A percentile compares a stretch with the other conserved stretches of the same genome.
These are phyloP conservation scores for Eucera pruinosa DNA, from an alignment of 2,888 invertebrate genomes.

Conservation along the genomic window DNA sequence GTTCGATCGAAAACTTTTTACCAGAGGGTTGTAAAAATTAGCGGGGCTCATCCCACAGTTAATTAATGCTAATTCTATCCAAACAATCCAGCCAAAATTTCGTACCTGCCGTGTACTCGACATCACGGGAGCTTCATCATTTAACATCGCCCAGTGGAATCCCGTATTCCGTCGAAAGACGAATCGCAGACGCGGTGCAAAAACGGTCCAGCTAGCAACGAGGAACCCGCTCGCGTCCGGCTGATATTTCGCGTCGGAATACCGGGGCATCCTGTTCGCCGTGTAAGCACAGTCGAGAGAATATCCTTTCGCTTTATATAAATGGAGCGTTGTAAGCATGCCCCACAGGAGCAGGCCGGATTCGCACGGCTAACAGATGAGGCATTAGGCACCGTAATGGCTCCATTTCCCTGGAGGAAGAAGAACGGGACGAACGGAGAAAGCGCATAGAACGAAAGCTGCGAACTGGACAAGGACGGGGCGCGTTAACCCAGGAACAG, in stretches of 20 bases:
- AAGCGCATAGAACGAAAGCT: background rate
- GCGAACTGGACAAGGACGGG: constrained; percentile 57
- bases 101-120: too few relatives aligned
- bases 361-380: constrained; percentile 83
- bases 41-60: too few relatives aligned
- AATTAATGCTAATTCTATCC: too few relatives aligned
- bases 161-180: background rate
- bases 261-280: constrained; percentile 38
- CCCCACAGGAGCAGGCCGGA: constrained; percentile 79
- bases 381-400: constrained; percentile 83
- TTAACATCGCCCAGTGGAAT: too few relatives aligned
- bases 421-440: constrained; percentile 38
- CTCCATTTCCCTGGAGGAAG: constrained; percentile 76
- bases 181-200: background rate
- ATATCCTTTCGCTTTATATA: constrained; percentile 80
- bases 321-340: constrained; percentile 81
- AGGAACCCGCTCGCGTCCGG: background rate
- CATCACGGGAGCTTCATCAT: too few relatives aligned
- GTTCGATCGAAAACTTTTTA: too few relatives aligned
- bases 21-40: too few relatives aligned
- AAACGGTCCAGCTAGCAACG: too few relatives aligned
- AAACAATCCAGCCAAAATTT: too few relatives aligned
- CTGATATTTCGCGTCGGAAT: constrained; percentile 43
- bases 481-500: background rate
- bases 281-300: constrained; percentile 64